Percentiles rank a stretch among this genome's conserved stretches.
Evolutionary conservation across 1,140 invertebrate genomes (phyloP).

Genomic region (Drosophila pectinifera): DNA sequence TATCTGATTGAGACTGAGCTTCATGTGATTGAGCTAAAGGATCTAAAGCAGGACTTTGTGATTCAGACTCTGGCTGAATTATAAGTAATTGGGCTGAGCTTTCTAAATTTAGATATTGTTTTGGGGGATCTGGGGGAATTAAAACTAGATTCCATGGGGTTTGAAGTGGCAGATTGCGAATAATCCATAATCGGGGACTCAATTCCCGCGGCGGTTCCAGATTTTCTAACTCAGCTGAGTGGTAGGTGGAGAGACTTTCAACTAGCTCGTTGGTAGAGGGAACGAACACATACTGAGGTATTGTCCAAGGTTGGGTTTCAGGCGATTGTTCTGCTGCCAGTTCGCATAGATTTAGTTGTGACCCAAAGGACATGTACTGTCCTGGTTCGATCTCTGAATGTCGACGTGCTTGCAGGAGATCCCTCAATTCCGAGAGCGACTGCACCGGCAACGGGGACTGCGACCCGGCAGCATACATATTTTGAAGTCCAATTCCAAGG

Average conservation of each 20-base stretch:
- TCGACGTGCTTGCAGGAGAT: background rate
- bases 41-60: no score
- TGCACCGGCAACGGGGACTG: background rate
- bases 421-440: background rate
- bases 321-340: background rate
- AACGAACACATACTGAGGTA: background rate
- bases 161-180: background rate
- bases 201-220: background rate
- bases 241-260: background rate
- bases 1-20: background rate
- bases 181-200: background rate
- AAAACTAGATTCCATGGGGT: background rate
- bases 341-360: background rate
- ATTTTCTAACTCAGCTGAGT: background rate
- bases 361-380: background rate
- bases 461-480: background rate
- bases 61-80: no score
- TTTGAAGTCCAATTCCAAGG: no score
- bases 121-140: background rate
- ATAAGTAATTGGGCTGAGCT: background rate
- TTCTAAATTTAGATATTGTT: fast-evolving
- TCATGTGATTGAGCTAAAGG: no score
- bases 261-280: background rate
- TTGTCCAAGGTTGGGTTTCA: background rate
- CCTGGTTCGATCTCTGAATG: background rate